phyloP scores from a whole-genome alignment of 2,113 vertebrate genomes.

The Pyxicephalus adspersus region DNA sequence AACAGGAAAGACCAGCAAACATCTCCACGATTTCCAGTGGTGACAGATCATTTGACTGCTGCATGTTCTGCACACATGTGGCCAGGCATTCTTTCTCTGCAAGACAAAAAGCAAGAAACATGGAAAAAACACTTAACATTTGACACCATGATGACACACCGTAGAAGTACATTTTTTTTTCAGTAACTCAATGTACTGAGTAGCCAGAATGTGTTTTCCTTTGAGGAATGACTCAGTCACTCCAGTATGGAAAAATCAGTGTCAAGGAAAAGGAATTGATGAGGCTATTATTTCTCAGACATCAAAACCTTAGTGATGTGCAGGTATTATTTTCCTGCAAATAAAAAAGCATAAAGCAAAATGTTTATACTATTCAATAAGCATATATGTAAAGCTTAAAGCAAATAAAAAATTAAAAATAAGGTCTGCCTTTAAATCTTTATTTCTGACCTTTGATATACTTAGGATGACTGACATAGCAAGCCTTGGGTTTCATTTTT shows the following conservation, averaged over 20 bases:
- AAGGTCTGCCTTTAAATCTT: no score
- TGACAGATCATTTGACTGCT: conserved; percentile 95
- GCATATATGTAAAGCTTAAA: no score
- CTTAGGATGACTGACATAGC: no score
- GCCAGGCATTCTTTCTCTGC: conserved; percentile 97
- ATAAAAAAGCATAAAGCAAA: background rate
- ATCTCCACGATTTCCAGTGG: conserved; percentile 97
- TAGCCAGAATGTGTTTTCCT: background rate
- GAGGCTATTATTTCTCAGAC: background rate
- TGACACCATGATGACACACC: background rate
- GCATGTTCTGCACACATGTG: conserved; percentile 98
- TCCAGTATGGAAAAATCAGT: conserved; percentile 1
- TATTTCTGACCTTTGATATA: no score
- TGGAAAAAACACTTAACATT: background rate
- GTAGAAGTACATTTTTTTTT: background rate
- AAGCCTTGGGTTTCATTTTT: no score
- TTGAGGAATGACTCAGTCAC: conserved; percentile 18
- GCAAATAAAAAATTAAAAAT: no score
- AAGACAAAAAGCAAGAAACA: conserved; percentile 57
- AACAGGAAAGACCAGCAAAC: conserved; percentile 96
- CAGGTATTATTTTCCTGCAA: background rate
- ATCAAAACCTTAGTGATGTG: background rate
- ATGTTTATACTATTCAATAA: no score
- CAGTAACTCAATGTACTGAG: background rate
- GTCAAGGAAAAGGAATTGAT: conserved; percentile 7